Percentiles rank a stretch among this genome's conserved stretches.
phyloP scores from a whole-genome alignment of 1,140 invertebrate genomes.

The Drosophila insularis region DNA sequence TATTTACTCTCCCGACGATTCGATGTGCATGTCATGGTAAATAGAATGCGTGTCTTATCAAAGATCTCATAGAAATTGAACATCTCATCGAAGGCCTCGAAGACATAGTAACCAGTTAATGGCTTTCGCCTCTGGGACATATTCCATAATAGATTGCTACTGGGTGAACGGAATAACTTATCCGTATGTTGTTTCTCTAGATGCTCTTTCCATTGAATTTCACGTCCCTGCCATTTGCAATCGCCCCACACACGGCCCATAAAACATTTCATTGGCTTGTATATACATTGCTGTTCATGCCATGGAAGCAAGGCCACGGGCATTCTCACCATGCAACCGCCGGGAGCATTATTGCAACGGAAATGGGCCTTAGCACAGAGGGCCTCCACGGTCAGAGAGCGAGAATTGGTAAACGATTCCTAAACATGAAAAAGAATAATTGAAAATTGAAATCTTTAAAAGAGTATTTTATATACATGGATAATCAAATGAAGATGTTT shows the following conservation, averaged over 20 bases:
- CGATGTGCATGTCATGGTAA: constrained; percentile 80
- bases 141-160: constrained; percentile 68
- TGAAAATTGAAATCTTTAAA: no score
- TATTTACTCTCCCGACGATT: constrained; percentile 71
- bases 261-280: constrained; percentile 80
- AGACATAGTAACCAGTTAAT: constrained; percentile 76
- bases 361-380: constrained; percentile 78
- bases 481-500: no score
- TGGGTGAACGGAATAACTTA: constrained; percentile 55
- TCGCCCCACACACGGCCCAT: constrained; percentile 81
- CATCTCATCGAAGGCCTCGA: constrained; percentile 74
- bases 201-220: constrained; percentile 79
- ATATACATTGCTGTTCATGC: constrained; percentile 81
- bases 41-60: constrained; percentile 69
- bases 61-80: constrained; percentile 81
- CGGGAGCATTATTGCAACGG: constrained; percentile 66
- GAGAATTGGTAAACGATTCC: constrained; percentile 70
- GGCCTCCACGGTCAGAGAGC: constrained; percentile 79
- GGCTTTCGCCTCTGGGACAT: constrained; percentile 63
- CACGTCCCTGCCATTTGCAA: constrained; percentile 74
- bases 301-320: constrained; percentile 72
- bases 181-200: constrained; percentile 64
- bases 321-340: constrained; percentile 71
- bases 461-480: no score
- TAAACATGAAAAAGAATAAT: constrained; percentile 16